Conservation (phyloP, 1,140 invertebrate species). For the Drosophila kanapiae region DNA sequence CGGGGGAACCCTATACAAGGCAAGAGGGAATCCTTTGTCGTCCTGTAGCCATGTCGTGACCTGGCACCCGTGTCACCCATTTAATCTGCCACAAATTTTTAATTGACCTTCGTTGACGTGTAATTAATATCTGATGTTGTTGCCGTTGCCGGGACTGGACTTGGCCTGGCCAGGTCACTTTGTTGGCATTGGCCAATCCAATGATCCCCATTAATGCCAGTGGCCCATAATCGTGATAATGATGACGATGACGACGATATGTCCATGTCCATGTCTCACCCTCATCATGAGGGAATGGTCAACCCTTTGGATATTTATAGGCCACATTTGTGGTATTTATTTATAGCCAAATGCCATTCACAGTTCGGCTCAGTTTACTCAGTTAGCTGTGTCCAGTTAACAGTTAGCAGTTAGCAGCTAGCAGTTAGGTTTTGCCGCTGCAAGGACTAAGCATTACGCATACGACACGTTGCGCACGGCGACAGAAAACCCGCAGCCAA, state of each 20-base stretch:
- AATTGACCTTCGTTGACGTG: slow-evolving; percentile 56
- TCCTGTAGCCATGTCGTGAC: slow-evolving; percentile 10
- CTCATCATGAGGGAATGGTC: slow-evolving; percentile 5
- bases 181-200: slow-evolving; percentile 23
- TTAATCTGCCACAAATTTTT: slow-evolving; percentile 55
- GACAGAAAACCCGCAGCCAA: slow-evolving; percentile 28
- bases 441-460: slow-evolving; percentile 29
- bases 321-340: slow-evolving; percentile 44
- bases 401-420: background rate
- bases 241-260: background rate
- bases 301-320: slow-evolving; percentile 37
- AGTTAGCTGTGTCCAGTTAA: slow-evolving; percentile 3
- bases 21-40: background rate
- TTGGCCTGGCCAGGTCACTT: background rate
- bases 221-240: slow-evolving; percentile 21
- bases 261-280: slow-evolving; percentile 8
- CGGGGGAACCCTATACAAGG: too few species aligned
- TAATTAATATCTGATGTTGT: slow-evolving; percentile 56
- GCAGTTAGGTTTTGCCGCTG: slow-evolving; percentile 3
- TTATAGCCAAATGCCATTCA: slow-evolving; percentile 22
- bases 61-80: slow-evolving; percentile 41
- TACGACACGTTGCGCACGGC: slow-evolving; percentile 34
- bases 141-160: background rate
- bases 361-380: too few species aligned
- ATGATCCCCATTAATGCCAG: slow-evolving; percentile 42